Percentiles rank a stretch among this genome's conserved stretches.
These are phyloP conservation scores for Chlorocebus sabaeus DNA, from an alignment of 2,113 vertebrate species.

Conservation along the genomic window DNA sequence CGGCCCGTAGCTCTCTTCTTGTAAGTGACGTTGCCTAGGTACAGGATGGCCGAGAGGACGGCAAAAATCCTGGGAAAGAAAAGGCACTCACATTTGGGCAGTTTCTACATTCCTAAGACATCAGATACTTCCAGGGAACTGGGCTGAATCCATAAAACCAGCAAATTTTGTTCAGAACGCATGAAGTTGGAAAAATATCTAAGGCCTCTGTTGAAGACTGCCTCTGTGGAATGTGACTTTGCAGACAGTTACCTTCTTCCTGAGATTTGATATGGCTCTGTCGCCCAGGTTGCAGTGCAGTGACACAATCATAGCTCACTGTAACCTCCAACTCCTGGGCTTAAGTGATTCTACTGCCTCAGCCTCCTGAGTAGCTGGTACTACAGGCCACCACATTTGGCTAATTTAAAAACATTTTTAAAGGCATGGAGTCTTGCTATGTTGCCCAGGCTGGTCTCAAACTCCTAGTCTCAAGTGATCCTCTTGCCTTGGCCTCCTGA, in stretches of 20 bases:
- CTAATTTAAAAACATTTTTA: not conserved
- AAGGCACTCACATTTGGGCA: not conserved
- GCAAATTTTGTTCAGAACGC: not conserved
- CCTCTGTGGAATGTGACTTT: not conserved
- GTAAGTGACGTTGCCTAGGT: conserved; percentile 96
- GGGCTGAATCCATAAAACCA: not conserved
- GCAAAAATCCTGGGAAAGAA: conserved; percentile 92
- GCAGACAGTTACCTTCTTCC: not conserved
- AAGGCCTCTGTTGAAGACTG: rapidly evolving
- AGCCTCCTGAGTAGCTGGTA: not conserved
- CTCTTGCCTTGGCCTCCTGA: not conserved
- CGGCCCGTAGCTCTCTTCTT: conserved; percentile 91
- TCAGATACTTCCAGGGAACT: not conserved
- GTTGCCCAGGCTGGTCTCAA: not conserved
- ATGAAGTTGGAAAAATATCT: rapidly evolving
- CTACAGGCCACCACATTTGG: not conserved
- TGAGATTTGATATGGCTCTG: not conserved
- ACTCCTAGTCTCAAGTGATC: not conserved
- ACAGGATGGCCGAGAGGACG: conserved; percentile 95
- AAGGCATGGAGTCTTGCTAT: not conserved
- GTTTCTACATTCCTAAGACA: rapidly evolving
- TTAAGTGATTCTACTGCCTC: not conserved
- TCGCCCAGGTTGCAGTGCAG: not conserved
- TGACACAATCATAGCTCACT: not conserved
- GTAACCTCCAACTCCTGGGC: not conserved